Conservation (phyloP, 2,113 vertebrate genomes). For the Garra rufa region DNA sequence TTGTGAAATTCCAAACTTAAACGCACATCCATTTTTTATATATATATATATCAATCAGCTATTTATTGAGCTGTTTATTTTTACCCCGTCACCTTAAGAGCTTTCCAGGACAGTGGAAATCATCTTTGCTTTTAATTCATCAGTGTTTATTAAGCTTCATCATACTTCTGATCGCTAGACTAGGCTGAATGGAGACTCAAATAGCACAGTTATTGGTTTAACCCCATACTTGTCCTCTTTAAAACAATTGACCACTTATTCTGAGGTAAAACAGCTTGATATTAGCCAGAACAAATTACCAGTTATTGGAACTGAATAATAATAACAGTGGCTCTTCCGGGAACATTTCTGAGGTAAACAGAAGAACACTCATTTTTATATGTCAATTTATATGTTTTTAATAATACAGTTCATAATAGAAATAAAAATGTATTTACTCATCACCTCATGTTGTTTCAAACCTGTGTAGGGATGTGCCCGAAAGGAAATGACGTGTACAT, state of each 20-base stretch:
- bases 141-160: not conserved
- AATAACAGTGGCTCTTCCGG: not conserved
- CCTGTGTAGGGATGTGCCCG: not conserved
- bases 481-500: no score
- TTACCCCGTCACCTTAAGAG: not conserved
- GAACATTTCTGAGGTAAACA: not conserved
- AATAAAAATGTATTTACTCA: not conserved
- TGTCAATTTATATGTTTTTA: no score
- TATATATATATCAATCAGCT: not conserved
- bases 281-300: not conserved
- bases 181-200: not conserved
- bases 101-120: conserved; percentile 7
- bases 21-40: not conserved
- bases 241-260: not conserved
- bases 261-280: not conserved
- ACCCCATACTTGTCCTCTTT: not conserved
- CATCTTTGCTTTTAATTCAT: conserved; percentile 30
- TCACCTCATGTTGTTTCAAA: not conserved
- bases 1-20: conserved; percentile 12
- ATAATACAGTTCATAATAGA: no score
- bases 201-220: not conserved
- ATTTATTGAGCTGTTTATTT: conserved; percentile 7
- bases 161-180: not conserved
- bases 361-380: not conserved
- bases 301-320: not conserved